Percentiles rank a stretch among this genome's conserved stretches.
Conservation (phyloP, 1,140 invertebrate species). For the Cataglyphis hispanica region DNA sequence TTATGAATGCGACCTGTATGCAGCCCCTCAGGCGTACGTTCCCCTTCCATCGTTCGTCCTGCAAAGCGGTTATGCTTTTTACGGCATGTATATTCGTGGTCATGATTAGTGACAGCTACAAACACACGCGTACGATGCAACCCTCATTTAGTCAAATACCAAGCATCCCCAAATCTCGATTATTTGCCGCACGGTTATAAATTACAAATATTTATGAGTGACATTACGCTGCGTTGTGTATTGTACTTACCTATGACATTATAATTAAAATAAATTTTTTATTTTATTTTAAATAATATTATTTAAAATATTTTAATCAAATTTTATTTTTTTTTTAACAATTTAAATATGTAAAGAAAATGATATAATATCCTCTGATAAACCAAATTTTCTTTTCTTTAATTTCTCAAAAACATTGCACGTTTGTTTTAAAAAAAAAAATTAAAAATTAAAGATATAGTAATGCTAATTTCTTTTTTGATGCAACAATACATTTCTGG, state of each 20-base stretch:
- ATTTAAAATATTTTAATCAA: not conserved
- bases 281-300: not conserved
- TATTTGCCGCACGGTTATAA: conserved; percentile 20
- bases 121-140: conserved; percentile 21
- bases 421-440: not conserved
- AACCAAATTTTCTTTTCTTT: not conserved
- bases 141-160: conserved; percentile 47
- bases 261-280: not conserved
- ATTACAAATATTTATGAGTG: not conserved
- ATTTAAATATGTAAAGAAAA: too few relatives aligned
- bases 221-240: not conserved
- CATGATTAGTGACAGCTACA: conserved; percentile 70
- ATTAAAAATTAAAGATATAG: not conserved
- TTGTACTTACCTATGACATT: not conserved
- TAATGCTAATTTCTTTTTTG: not conserved
- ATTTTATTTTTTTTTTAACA: not conserved
- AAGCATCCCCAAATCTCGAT: conserved; percentile 48
- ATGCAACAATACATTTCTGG: conserved; percentile 1
- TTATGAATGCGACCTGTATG: conserved; percentile 77
- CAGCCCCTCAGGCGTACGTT: conserved; percentile 67
- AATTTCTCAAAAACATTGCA: not conserved
- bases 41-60: conserved; percentile 42
- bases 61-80: conserved; percentile 75
- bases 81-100: conserved; percentile 74
- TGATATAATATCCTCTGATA: not conserved